These are phyloP conservation scores for Xenopus borealis DNA, from an alignment of 2,113 vertebrate species.

Conservation along the genomic window DNA sequence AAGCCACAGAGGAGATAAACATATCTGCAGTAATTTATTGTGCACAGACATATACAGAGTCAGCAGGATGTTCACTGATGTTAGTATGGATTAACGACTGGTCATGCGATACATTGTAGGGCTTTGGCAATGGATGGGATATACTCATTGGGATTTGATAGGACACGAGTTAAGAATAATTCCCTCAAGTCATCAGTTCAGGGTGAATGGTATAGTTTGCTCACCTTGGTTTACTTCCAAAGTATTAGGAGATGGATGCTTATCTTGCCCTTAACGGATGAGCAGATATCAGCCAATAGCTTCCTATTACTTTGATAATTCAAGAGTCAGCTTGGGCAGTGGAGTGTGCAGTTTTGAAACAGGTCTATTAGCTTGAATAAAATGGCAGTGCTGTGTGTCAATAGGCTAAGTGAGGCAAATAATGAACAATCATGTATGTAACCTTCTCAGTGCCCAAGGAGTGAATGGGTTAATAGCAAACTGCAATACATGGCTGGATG, in stretches of 20 bases:
- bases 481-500: background rate
- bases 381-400: background rate
- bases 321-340: background rate
- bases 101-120: background rate
- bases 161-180: conserved; percentile 1
- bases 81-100: background rate
- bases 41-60: background rate
- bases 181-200: background rate
- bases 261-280: conserved; percentile 21
- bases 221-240: background rate
- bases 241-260: background rate
- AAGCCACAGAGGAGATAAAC: too few relatives aligned
- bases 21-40: background rate
- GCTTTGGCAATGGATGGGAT: background rate
- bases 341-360: conserved; percentile 12
- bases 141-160: background rate
- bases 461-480: background rate
- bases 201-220: background rate
- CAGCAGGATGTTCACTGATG: too few relatives aligned
- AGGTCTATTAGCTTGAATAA: background rate
- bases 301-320: background rate
- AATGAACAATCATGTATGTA: background rate
- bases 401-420: conserved; percentile 18
- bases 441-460: conserved; percentile 2
- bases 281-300: background rate